phyloP scores from a whole-genome alignment of 1,140 invertebrate genomes.

The Nasonia longicornis region DNA sequence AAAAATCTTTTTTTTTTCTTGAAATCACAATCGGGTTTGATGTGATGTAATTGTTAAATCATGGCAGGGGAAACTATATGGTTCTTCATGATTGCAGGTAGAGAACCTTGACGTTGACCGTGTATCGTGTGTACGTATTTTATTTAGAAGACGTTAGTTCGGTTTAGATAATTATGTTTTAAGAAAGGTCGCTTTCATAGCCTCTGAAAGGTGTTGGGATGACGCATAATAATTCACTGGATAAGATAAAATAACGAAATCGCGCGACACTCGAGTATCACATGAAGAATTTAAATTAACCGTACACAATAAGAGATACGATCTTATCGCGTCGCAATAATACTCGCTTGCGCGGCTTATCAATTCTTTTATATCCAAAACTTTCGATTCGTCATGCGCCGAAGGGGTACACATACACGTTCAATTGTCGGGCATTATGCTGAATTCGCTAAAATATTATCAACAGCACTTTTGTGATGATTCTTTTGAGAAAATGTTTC shows the following conservation, averaged over 20 bases:
- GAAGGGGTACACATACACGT: not conserved
- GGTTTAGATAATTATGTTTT: slow-evolving; percentile 2
- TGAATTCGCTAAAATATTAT: not conserved
- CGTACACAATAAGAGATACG: not conserved
- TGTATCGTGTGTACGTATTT: not conserved
- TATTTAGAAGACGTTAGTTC: not conserved
- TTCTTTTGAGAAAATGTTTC: not conserved
- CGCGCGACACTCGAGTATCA: not conserved
- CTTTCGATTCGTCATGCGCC: slow-evolving; percentile 7
- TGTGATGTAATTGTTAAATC: not conserved
- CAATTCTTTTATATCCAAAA: not conserved
- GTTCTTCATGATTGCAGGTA: not conserved
- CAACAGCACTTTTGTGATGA: slow-evolving; percentile 3
- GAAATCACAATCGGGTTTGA: not conserved
- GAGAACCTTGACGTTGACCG: slow-evolving; percentile 8
- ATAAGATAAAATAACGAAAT: not conserved
- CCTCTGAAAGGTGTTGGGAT: slow-evolving; percentile 1
- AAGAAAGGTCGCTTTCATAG: not conserved
- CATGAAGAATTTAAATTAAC: slow-evolving; percentile 7
- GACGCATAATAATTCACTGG: not conserved
- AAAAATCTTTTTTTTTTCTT: not conserved
- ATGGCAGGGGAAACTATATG: not conserved
- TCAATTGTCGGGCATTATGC: not conserved
- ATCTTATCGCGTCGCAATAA: slow-evolving; percentile 24
- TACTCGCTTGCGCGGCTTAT: not conserved